phyloP scores from a whole-genome alignment of 2,797 vertebrate genomes.

The Chaetophractus vellerosus region DNA sequence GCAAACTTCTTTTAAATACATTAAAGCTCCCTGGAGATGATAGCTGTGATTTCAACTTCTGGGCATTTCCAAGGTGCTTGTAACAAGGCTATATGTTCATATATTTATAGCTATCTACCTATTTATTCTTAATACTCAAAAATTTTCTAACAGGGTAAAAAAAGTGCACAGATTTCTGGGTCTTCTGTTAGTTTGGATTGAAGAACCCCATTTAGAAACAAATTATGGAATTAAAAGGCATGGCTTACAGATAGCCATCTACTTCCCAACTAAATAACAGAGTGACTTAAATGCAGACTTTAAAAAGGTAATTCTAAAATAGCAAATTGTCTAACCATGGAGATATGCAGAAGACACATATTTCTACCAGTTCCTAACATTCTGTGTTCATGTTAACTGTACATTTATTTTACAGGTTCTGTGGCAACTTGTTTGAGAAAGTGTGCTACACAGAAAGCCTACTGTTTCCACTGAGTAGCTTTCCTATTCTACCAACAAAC shows the following conservation, averaged over 20 bases:
- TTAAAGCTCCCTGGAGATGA: slow-evolving; percentile 41
- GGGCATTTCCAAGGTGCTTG: slow-evolving; percentile 23
- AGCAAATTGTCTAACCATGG: slow-evolving; percentile 7
- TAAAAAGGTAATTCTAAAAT: slow-evolving; percentile 60
- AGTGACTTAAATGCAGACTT: slow-evolving; percentile 44
- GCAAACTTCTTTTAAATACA: slow-evolving; percentile 22
- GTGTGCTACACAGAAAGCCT: slow-evolving; percentile 51
- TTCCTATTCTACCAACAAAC: slow-evolving; percentile 29
- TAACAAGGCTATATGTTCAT: neutral
- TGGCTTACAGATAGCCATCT: slow-evolving; percentile 41
- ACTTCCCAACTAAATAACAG: slow-evolving; percentile 37
- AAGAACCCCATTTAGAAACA: slow-evolving; percentile 74
- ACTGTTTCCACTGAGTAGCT: slow-evolving; percentile 51
- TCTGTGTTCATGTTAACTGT: slow-evolving; percentile 53
- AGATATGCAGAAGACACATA: slow-evolving; percentile 47
- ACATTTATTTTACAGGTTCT: slow-evolving; percentile 60
- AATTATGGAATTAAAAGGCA: slow-evolving; percentile 60
- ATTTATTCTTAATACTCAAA: slow-evolving; percentile 41
- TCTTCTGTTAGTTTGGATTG: slow-evolving; percentile 66
- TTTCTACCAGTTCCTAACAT: slow-evolving; percentile 33
- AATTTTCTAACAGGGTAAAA: slow-evolving; percentile 21
- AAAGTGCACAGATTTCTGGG: slow-evolving; percentile 28
- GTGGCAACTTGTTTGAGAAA: slow-evolving; percentile 30
- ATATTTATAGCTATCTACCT: neutral
- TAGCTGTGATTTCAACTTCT: neutral